Evolutionary conservation across 1,140 invertebrate species (phyloP).

Genomic region (Gryllus bimaculatus): DNA sequence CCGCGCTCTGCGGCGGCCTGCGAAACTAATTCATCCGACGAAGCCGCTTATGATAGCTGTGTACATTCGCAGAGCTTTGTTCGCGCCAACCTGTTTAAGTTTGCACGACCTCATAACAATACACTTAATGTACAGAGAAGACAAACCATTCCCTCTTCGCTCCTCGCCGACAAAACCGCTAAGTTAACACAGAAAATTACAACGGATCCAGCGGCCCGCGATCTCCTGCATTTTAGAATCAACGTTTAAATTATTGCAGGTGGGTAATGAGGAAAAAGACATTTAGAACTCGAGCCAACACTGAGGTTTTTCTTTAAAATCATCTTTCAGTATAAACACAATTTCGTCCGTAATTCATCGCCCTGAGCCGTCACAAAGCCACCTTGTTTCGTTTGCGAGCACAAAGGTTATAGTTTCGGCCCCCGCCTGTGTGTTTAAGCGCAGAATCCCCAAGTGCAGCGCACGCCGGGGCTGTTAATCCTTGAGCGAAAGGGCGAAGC

Average conservation of each 20-base stretch:
- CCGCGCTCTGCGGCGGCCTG: not conserved
- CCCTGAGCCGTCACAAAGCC: not conserved
- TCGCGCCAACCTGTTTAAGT: not conserved
- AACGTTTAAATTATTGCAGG: not conserved
- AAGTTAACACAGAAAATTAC: conserved; percentile 1
- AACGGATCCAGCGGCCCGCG: not conserved
- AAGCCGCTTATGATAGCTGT: not conserved
- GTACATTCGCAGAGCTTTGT: not conserved
- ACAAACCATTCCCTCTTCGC: not conserved
- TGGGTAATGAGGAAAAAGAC: conserved; percentile 4
- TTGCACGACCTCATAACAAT: not conserved
- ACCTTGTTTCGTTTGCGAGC: not conserved
- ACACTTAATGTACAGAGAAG: conserved; percentile 4
- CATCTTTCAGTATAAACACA: not conserved
- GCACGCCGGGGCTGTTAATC: not conserved
- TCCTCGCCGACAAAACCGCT: not conserved
- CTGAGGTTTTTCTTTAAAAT: not conserved
- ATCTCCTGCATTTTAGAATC: not conserved
- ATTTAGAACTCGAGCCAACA: not conserved
- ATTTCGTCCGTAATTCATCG: not conserved
- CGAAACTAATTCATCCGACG: not conserved
- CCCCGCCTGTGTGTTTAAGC: conserved; percentile 13
- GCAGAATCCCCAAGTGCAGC: conserved; percentile 2
- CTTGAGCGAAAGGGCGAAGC: conserved; percentile 6
- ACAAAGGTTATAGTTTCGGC: not conserved